Evolutionary conservation across 2,113 vertebrate genomes (phyloP), one percentile per base, ranked within the genome.

Genomic region (Siniperca knerii): DNA sequence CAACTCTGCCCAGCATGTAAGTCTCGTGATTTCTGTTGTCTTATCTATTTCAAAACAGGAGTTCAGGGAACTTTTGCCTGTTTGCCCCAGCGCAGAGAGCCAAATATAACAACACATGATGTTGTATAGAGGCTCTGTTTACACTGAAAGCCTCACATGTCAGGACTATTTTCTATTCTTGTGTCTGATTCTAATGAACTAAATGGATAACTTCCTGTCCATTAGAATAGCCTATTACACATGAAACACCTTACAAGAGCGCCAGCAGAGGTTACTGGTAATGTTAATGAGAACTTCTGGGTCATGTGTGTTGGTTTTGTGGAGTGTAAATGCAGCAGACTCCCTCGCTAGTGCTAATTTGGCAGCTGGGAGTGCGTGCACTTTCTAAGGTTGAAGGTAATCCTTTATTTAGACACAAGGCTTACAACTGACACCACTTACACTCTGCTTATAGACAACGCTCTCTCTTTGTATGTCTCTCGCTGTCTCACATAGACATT

Each of bases 321-420:
- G 42, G 33, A 12, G 6, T 46, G 18, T 70, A 62, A 33, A 52
- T 62, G 62, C 60, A 69, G 33, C n/a, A 6, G 57, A 21, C 66
- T 37, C 62, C 48, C 48, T 66, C 25, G 57, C 67, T 57, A 10
- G 67, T 83, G 76, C 70, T 85, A 84, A 88, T 61, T 71, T 68
- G 76, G 65, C 73, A 73, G 75, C 33, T 80, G 68, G 60, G 72
- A 21, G 78, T 20, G 70, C 35, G 57, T 65, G 52, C 61, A 79
- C 85, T 81, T 79, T 83, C 72, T 79, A 82, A 88, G 84, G 87
- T 85, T 89, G 77, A 85, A 86, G 84, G 68, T 90, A 90, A 90
- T 87, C 68, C 90, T 92, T 91, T 86, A 93, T 89, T 91, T 93
- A 89, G 90, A 91, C 76, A 57, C 35, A 15, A 64, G 78, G 20